Percentiles rank a stretch among this genome's conserved stretches.
Conservation (phyloP, 2,888 invertebrate genomes). For the Acanthococcus lagerstroemiae region DNA sequence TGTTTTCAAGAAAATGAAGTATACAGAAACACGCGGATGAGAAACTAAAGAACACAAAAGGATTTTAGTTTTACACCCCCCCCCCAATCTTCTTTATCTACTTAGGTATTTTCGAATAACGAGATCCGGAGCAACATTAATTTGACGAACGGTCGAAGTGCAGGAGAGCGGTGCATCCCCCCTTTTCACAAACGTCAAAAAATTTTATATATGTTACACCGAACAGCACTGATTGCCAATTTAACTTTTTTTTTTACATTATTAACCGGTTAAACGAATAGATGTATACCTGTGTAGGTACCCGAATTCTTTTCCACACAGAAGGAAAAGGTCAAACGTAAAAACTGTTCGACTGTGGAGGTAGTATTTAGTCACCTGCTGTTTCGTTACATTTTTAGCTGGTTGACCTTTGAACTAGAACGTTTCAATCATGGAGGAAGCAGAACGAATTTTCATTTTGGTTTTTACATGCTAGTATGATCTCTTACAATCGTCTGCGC, state of each 20-base stretch:
- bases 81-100: too few relatives aligned
- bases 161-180: too few relatives aligned
- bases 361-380: slow-evolving; percentile 16
- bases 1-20: too few relatives aligned
- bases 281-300: too few relatives aligned
- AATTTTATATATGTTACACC: slow-evolving; percentile 18
- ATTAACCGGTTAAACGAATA: slow-evolving; percentile 24
- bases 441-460: background rate
- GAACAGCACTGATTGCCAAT: slow-evolving; percentile 21
- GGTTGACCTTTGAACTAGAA: slow-evolving; percentile 24
- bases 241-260: too few relatives aligned
- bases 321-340: slow-evolving; percentile 1
- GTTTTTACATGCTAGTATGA: too few relatives aligned
- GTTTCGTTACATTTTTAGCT: slow-evolving; percentile 23
- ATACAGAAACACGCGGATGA: too few relatives aligned
- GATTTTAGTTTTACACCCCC: too few relatives aligned
- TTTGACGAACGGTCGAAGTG: background rate
- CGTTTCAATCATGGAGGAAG: slow-evolving; percentile 17
- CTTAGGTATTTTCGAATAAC: too few relatives aligned
- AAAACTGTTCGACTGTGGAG: background rate
- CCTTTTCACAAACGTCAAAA: slow-evolving; percentile 17
- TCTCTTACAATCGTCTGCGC: too few relatives aligned
- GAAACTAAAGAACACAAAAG: too few relatives aligned
- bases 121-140: background rate
- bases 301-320: background rate